phyloP scores from a whole-genome alignment of 1,140 invertebrate species.

The Hetaerina americana region DNA sequence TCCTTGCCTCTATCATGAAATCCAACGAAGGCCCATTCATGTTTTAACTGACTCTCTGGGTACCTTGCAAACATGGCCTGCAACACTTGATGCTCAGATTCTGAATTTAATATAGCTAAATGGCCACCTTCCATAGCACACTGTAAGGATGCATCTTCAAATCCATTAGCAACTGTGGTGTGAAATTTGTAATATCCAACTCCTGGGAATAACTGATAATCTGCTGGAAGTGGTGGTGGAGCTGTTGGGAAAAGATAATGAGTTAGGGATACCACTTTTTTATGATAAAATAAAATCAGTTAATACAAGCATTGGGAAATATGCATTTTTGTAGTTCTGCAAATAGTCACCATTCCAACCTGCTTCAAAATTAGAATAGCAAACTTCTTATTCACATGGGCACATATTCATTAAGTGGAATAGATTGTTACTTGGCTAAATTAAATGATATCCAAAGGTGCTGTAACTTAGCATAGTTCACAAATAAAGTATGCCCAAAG shows the following conservation, averaged over 20 bases:
- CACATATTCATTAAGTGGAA: too few relatives aligned
- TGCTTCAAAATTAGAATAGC: too few relatives aligned
- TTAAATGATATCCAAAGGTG: too few relatives aligned
- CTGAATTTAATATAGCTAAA: conserved; percentile 14
- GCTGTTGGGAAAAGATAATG: background rate
- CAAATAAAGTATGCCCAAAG: too few relatives aligned
- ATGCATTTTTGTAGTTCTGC: background rate
- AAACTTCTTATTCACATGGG: too few relatives aligned
- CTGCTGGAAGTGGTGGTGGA: background rate
- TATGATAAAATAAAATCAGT: background rate
- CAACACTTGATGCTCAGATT: background rate
- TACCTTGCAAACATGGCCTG: background rate
- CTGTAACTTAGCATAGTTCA: too few relatives aligned
- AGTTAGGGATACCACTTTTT: background rate
- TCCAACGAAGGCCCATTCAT: background rate
- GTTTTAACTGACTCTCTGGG: background rate
- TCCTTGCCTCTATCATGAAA: background rate
- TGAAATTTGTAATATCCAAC: conserved; percentile 27
- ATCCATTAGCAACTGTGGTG: background rate
- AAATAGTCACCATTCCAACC: background rate
- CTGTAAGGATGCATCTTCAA: conserved; percentile 8
- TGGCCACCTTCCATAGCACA: conserved; percentile 13
- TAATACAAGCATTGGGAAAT: background rate
- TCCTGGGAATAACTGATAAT: conserved; percentile 9
- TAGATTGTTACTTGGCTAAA: too few relatives aligned